Evolutionary conservation across 2,113 vertebrate genomes (phyloP).

Genomic region (Odocoileus virginianus): DNA sequence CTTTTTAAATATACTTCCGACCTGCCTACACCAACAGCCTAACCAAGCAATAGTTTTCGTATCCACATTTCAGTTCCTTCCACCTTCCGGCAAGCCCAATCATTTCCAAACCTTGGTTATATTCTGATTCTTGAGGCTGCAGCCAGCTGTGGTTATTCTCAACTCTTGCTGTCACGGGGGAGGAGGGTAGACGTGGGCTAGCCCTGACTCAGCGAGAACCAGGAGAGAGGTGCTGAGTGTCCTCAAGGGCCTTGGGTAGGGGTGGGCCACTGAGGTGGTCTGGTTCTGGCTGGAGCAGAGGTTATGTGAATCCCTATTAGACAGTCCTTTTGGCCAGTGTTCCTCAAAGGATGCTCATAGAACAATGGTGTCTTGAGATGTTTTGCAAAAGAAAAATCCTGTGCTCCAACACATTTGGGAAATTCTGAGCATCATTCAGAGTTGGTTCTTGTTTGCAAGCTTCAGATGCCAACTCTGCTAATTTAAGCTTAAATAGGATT

Average conservation of each 20-base stretch:
- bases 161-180: not conserved
- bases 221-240: not conserved
- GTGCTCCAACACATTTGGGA: not conserved
- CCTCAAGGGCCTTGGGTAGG: not conserved
- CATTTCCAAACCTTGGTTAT: not conserved
- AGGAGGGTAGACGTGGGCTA: not conserved
- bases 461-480: not conserved
- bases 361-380: not conserved
- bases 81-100: not conserved
- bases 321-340: not conserved
- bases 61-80: not conserved
- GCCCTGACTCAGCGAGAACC: not conserved
- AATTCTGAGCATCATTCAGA: not conserved
- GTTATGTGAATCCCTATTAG: not conserved
- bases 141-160: slow-evolving; percentile 12
- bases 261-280: not conserved
- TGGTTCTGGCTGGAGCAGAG: not conserved
- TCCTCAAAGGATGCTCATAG: not conserved
- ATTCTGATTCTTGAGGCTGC: not conserved
- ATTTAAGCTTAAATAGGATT: not conserved
- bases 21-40: not conserved
- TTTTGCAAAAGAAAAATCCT: not conserved
- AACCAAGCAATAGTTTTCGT: not conserved
- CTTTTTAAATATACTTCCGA: not conserved
- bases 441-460: not conserved